Conservation (phyloP, 2,888 invertebrate genomes). For the Erebia epiphron region DNA sequence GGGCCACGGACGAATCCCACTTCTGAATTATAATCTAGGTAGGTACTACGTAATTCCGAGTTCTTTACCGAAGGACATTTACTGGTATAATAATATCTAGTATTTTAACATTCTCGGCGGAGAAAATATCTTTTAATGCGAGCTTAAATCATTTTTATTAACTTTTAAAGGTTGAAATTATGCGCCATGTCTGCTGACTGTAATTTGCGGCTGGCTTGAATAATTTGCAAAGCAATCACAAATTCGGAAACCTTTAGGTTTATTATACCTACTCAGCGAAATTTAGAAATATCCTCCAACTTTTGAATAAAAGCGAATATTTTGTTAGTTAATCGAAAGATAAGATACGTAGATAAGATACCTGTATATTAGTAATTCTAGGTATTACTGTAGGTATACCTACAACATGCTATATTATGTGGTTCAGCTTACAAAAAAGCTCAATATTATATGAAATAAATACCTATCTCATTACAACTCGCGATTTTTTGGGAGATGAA, state of each 20-base stretch:
- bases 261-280: no score
- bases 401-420: no score
- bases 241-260: constrained; percentile 2
- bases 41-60: constrained; percentile 11
- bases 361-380: no score
- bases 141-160: constrained; percentile 80
- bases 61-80: constrained; percentile 59
- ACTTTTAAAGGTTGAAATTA: constrained; percentile 78
- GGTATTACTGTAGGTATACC: no score
- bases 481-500: no score
- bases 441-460: no score
- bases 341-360: no score
- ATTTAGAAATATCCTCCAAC: no score
- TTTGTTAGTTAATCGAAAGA: no score
- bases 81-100: constrained; percentile 62
- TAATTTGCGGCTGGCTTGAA: constrained; percentile 22
- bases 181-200: constrained; percentile 55
- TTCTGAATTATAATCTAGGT: not conserved
- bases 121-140: constrained; percentile 74
- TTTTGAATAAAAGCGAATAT: no score
- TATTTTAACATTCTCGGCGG: constrained; percentile 61
- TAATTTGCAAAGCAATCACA: constrained; percentile 18
- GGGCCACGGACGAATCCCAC: not conserved
- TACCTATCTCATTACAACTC: no score
- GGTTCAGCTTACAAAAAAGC: no score